A percentile compares a stretch with the other conserved stretches of the same genome.
Evolutionary conservation across 2,888 invertebrate species (phyloP).

Genomic region (Oegoconia quadripuncta): DNA sequence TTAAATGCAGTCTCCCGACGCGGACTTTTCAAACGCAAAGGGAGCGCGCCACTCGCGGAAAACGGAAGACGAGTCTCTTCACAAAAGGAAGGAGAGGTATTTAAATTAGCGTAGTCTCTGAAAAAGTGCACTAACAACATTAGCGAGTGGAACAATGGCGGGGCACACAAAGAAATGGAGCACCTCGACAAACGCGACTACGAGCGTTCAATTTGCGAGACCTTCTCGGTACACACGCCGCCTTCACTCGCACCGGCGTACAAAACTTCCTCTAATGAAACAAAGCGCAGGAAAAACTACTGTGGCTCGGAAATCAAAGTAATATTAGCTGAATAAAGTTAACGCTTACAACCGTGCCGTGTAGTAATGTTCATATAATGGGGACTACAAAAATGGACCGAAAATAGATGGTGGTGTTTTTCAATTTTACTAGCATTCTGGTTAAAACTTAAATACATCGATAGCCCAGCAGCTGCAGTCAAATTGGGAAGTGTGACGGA

Average conservation of each 20-base stretch:
- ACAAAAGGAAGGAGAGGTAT: conserved; percentile 75
- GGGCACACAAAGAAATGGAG: conserved; percentile 63
- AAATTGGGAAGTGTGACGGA: not conserved
- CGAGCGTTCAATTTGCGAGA: conserved; percentile 23
- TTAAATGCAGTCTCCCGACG: conserved; percentile 76
- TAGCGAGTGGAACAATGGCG: conserved; percentile 72
- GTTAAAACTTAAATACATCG: not conserved
- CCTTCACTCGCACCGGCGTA: conserved; percentile 23
- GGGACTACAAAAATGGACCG: conserved; percentile 1
- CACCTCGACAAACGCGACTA: conserved; percentile 43
- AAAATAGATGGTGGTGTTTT: conserved; percentile 19
- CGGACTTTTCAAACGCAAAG: conserved; percentile 74
- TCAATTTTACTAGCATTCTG: conserved; percentile 24
- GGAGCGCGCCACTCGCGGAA: conserved; percentile 67
- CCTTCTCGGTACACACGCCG: conserved; percentile 14
- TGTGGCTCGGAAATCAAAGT: conserved; percentile 21
- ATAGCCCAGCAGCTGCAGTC: not conserved
- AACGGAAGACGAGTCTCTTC: conserved; percentile 75
- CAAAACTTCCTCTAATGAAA: conserved; percentile 32
- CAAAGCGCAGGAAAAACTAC: conserved; percentile 21
- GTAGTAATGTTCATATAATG: conserved; percentile 8
- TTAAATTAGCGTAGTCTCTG: conserved; percentile 77
- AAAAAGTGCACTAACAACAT: conserved; percentile 79
- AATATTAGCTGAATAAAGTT: conserved; percentile 18
- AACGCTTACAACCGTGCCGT: conserved; percentile 14